Conservation (phyloP, 2,888 invertebrate species). For the Acleris literana region DNA sequence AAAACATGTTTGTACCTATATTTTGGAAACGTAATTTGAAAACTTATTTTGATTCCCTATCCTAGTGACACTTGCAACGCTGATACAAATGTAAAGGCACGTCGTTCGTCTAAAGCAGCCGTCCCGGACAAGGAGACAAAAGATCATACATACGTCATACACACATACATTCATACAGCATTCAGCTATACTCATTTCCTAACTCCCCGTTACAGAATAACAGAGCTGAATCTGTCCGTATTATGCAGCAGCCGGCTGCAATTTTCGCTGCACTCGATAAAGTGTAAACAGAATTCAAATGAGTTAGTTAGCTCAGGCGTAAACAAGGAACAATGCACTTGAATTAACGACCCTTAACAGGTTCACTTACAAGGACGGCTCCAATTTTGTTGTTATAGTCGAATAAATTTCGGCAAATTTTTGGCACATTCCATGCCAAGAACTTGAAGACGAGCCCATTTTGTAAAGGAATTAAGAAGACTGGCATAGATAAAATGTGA, state of each 20-base stretch:
- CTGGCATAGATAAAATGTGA: too few species aligned
- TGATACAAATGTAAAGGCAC: too few species aligned
- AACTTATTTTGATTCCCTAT: too few species aligned
- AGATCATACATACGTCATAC: too few species aligned
- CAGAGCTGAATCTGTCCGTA: slow-evolving; percentile 1
- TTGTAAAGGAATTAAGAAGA: not conserved
- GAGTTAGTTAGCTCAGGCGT: slow-evolving; percentile 17
- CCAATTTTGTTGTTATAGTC: not conserved
- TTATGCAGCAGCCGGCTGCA: slow-evolving; percentile 17
- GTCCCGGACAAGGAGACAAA: too few species aligned
- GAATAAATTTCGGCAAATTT: not conserved
- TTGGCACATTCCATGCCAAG: not conserved
- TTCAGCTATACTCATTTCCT: too few species aligned
- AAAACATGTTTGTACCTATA: too few species aligned
- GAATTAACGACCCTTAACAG: slow-evolving; percentile 76
- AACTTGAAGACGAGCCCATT: not conserved
- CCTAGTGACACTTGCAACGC: too few species aligned
- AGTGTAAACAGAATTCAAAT: slow-evolving; percentile 21
- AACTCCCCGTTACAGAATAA: too few species aligned
- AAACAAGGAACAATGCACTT: slow-evolving; percentile 59
- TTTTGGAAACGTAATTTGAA: too few species aligned
- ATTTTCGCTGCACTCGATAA: slow-evolving; percentile 19
- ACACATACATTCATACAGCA: too few species aligned
- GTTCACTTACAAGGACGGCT: slow-evolving; percentile 65
- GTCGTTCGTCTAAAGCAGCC: too few species aligned